Evolutionary conservation across 2,888 invertebrate genomes (phyloP).

Genomic region (Entomobrya proxima): DNA sequence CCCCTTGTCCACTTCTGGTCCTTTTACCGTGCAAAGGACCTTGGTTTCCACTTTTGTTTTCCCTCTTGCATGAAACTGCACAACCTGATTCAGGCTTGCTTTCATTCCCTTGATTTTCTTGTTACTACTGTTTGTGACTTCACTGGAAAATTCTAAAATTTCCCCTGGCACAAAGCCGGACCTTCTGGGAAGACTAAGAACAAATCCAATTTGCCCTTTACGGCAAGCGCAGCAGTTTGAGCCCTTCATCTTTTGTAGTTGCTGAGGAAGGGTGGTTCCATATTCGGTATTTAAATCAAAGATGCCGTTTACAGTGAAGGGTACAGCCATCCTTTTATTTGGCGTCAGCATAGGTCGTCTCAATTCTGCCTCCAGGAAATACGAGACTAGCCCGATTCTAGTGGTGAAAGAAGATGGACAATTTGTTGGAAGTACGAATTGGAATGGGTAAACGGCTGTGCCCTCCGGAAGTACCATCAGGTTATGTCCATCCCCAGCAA

Average conservation of each 20-base stretch:
- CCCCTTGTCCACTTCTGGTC: conserved; percentile 35
- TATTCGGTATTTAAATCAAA: conserved; percentile 58
- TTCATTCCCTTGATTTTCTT: conserved; percentile 40
- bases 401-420: conserved; percentile 90
- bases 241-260: conserved; percentile 19
- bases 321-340: conserved; percentile 28
- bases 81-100: conserved; percentile 40
- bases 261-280: background rate
- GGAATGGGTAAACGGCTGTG: conserved; percentile 86
- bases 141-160: conserved; percentile 10
- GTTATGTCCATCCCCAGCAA: conserved; percentile 49
- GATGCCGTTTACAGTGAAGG: conserved; percentile 63
- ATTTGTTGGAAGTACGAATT: conserved; percentile 84
- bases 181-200: conserved; percentile 11
- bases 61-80: conserved; percentile 49
- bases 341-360: conserved; percentile 85
- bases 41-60: background rate
- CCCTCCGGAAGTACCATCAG: conserved; percentile 81
- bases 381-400: conserved; percentile 85
- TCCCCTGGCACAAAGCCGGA: conserved; percentile 69
- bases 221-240: conserved; percentile 56
- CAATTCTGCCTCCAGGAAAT: conserved; percentile 86
- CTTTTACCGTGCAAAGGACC: conserved; percentile 3
- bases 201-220: conserved; percentile 55
- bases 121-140: conserved; percentile 50